phyloP scores from a whole-genome alignment of 1,140 invertebrate genomes.

The Caenorhabditis brenneri region DNA sequence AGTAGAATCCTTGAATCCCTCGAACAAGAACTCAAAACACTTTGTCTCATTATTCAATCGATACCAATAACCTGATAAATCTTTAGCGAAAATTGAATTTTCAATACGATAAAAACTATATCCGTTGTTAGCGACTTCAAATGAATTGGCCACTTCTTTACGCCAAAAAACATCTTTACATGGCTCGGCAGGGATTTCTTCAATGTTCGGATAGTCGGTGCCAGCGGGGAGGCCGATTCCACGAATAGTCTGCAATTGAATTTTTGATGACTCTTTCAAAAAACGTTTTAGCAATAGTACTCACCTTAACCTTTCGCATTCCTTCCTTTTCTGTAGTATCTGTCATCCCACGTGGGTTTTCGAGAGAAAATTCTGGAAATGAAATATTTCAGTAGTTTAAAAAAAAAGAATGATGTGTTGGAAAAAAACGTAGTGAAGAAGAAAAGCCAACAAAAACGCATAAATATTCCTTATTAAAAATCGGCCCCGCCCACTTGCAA shows the following conservation, averaged over 20 bases:
- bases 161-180: not conserved
- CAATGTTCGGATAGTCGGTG: not conserved
- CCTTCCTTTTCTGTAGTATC: not conserved
- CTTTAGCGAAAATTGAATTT: slow-evolving; percentile 6
- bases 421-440: not conserved
- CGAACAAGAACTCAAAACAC: slow-evolving; percentile 7
- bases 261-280: too few species aligned
- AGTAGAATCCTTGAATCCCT: slow-evolving; percentile 21
- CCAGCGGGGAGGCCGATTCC: slow-evolving; percentile 3
- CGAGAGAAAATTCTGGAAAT: not conserved
- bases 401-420: not conserved
- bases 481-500: not conserved
- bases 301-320: not conserved
- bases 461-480: not conserved
- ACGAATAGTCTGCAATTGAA: not conserved
- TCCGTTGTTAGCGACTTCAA: slow-evolving; percentile 3
- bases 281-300: too few species aligned
- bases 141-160: not conserved
- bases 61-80: slow-evolving; percentile 31
- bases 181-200: not conserved
- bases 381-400: not conserved
- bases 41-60: slow-evolving; percentile 5
- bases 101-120: not conserved
- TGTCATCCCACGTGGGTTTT: not conserved
- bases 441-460: not conserved